Evolutionary conservation across 2,113 vertebrate genomes (phyloP).

Genomic region (Brienomyrus brachyistius): DNA sequence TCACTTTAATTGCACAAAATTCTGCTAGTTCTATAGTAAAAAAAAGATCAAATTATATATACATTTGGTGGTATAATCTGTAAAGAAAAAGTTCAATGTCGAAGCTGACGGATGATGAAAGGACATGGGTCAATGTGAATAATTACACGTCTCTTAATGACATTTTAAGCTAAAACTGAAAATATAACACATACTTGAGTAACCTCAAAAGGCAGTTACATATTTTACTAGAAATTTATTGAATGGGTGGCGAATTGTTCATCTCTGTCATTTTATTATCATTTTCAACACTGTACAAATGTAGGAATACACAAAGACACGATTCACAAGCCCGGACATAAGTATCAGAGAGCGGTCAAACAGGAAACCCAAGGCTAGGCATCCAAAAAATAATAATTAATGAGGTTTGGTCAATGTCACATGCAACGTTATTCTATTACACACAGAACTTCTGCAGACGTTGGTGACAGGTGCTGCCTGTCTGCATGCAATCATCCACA

Average conservation of each 20-base stretch:
- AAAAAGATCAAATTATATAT: background rate
- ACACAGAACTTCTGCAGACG: background rate
- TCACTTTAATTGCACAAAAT: background rate
- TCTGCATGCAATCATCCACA: background rate
- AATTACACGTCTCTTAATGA: background rate
- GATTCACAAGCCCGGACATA: background rate
- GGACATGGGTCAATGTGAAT: background rate
- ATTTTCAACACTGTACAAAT: background rate
- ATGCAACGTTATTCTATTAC: background rate
- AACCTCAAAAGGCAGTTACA: background rate
- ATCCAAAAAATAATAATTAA: background rate
- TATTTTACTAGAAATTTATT: background rate
- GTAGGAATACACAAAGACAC: background rate
- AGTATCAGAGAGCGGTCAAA: background rate
- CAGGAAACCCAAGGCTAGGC: background rate
- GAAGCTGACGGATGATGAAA: background rate
- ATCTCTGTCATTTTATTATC: background rate
- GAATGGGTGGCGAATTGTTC: background rate
- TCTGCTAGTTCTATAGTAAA: background rate
- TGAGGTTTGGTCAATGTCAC: background rate
- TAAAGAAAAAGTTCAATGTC: background rate
- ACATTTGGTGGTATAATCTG: background rate
- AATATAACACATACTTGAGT: background rate
- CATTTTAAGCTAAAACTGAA: background rate
- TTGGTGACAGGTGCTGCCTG: background rate